A percentile compares a stretch with the other conserved stretches of the same genome.
Conservation (phyloP, 2,888 invertebrate species). For the Melinopterus prodromus region DNA sequence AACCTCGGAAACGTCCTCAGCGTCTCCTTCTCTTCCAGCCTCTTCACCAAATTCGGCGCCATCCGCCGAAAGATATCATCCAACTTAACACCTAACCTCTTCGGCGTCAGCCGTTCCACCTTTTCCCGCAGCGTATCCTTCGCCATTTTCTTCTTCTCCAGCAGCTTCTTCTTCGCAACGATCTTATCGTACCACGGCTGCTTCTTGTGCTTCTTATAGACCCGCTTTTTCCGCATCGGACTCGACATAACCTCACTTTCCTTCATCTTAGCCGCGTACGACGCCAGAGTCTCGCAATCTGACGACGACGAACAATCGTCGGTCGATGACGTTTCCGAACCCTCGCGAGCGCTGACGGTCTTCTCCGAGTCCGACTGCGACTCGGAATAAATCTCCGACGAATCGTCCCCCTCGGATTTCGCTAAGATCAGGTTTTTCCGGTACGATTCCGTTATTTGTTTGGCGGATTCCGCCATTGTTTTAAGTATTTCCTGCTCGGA, state of each 20-base stretch:
- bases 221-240: background rate
- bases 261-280: background rate
- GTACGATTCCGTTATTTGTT: background rate
- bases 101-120: constrained; percentile 46
- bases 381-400: background rate
- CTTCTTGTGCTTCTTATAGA: constrained; percentile 25
- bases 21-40: constrained; percentile 25
- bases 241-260: constrained; percentile 8
- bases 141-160: constrained; percentile 27
- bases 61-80: constrained; percentile 46
- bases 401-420: background rate
- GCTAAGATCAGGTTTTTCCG: background rate
- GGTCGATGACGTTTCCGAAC: background rate
- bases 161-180: constrained; percentile 14
- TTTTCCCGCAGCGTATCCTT: constrained; percentile 34
- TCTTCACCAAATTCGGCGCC: constrained; percentile 27
- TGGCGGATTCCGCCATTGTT: background rate
- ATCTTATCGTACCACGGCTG: constrained; percentile 36
- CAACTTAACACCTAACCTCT: constrained; percentile 45
- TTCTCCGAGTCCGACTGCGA: background rate
- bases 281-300: background rate
- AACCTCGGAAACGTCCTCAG: constrained; percentile 30
- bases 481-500: background rate
- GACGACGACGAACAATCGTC: background rate
- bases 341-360: background rate